These are phyloP conservation scores for Gymnothorax javanicus DNA, from an alignment of 2,797 vertebrate species.

Conservation along the genomic window DNA sequence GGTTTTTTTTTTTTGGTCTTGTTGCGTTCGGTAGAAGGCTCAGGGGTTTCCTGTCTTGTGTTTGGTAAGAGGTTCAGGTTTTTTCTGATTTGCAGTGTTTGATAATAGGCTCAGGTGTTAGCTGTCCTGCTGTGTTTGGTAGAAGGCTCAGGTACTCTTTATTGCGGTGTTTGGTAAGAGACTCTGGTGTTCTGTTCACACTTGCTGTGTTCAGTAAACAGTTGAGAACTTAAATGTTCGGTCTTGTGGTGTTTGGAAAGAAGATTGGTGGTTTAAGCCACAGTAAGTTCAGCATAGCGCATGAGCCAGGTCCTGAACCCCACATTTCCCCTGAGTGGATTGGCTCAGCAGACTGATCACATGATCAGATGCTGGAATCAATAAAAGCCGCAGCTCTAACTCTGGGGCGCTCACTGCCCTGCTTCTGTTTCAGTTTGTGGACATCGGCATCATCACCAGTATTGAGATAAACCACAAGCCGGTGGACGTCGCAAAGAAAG, in stretches of 20 bases:
- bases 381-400: no score
- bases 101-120: neutral
- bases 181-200: no score
- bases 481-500: constrained; percentile 91
- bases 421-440: constrained; percentile 82
- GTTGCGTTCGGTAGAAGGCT: no score
- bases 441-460: constrained; percentile 94
- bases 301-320: no score
- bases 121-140: neutral
- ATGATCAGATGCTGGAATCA: no score
- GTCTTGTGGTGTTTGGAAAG: neutral
- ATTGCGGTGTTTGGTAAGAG: no score
- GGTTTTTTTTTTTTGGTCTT: no score
- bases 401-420: neutral
- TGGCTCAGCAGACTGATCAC: no score
- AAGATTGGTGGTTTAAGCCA: neutral
- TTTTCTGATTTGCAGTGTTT: no score
- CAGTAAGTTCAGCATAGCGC: no score
- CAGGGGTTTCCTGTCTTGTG: neutral
- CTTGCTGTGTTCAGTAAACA: neutral
- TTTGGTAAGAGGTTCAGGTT: neutral
- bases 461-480: constrained; percentile 96
- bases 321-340: no score
- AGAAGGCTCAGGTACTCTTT: neutral
- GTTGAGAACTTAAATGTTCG: neutral